Conservation (phyloP, 2,113 vertebrate genomes). For the Tenrec ecaudatus region DNA sequence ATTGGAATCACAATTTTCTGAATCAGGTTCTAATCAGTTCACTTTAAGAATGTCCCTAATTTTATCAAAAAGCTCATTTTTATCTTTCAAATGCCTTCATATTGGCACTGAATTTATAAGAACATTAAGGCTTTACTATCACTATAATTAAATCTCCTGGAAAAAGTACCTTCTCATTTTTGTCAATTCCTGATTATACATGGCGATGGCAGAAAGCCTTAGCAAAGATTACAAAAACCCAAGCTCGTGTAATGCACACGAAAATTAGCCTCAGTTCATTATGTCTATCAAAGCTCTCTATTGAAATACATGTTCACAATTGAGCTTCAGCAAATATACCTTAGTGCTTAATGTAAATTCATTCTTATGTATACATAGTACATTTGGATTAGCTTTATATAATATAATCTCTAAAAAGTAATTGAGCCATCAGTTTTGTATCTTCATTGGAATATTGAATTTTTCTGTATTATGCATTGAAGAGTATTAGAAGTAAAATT, state of each 20-base stretch:
- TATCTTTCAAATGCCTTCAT: slow-evolving; percentile 69
- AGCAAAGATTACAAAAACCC: slow-evolving; percentile 57
- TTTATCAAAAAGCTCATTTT: slow-evolving; percentile 75
- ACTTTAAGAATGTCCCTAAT: slow-evolving; percentile 68
- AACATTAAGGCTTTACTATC: slow-evolving; percentile 70
- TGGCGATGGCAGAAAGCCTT: slow-evolving; percentile 46
- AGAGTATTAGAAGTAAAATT: not conserved
- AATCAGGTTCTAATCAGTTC: slow-evolving; percentile 69
- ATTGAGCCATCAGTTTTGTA: not conserved
- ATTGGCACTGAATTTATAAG: slow-evolving; percentile 71
- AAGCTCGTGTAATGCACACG: slow-evolving; percentile 31
- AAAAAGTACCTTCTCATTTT: slow-evolving; percentile 66
- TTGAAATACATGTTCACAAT: slow-evolving; percentile 33
- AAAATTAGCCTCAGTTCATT: slow-evolving; percentile 38
- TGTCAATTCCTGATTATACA: slow-evolving; percentile 70
- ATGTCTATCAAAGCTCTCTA: slow-evolving; percentile 22
- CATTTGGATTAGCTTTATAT: slow-evolving; percentile 34
- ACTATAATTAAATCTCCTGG: slow-evolving; percentile 71
- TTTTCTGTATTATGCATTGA: not conserved
- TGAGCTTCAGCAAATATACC: slow-evolving; percentile 2
- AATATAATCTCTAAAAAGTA: not conserved
- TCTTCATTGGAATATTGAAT: not conserved
- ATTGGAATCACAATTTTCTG: slow-evolving; percentile 75
- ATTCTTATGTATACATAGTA: not conserved
- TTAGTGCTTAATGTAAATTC: slow-evolving; percentile 35